phyloP scores from a whole-genome alignment of 2,113 vertebrate genomes.

The Amphilophus citrinellus region DNA sequence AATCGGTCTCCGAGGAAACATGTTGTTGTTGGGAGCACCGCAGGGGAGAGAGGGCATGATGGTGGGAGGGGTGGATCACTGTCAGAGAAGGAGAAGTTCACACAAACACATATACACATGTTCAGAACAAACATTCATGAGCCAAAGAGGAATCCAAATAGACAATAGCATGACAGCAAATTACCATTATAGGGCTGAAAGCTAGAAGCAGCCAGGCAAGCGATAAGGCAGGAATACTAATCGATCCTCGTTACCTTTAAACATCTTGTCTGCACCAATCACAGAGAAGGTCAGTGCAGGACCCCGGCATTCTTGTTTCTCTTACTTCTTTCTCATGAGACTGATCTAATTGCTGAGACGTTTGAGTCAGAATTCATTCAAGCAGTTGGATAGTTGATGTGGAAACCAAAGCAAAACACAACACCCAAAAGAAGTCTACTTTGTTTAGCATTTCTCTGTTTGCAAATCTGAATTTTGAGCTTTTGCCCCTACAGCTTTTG shows the following conservation, averaged over 20 bases:
- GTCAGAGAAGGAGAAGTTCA: constrained; percentile 56
- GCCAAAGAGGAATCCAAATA: constrained; percentile 44
- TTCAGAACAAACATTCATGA: constrained; percentile 34
- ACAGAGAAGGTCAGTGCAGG: constrained; percentile 70
- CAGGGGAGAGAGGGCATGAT: constrained; percentile 37
- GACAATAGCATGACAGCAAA: constrained; percentile 62
- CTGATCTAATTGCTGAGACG: constrained; percentile 62
- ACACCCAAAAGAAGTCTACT: constrained; percentile 6
- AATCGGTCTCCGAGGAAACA: constrained; percentile 61
- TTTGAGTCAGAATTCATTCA: constrained; percentile 59
- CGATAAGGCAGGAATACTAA: constrained; percentile 69
- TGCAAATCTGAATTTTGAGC: constrained; percentile 1
- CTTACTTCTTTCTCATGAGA: constrained; percentile 35
- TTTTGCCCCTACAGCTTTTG: not conserved
- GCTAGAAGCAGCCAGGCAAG: constrained; percentile 15
- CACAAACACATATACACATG: constrained; percentile 23
- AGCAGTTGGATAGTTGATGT: constrained; percentile 1
- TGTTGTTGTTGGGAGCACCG: constrained; percentile 64
- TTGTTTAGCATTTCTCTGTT: not conserved
- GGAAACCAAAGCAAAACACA: not conserved
- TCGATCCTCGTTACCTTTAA: constrained; percentile 72
- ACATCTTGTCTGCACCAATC: constrained; percentile 62
- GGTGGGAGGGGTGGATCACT: constrained; percentile 47
- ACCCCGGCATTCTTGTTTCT: constrained; percentile 38
- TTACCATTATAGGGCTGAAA: constrained; percentile 29